Evolutionary conservation across 2,888 invertebrate species (phyloP).

Genomic region (Blomia tropicalis): DNA sequence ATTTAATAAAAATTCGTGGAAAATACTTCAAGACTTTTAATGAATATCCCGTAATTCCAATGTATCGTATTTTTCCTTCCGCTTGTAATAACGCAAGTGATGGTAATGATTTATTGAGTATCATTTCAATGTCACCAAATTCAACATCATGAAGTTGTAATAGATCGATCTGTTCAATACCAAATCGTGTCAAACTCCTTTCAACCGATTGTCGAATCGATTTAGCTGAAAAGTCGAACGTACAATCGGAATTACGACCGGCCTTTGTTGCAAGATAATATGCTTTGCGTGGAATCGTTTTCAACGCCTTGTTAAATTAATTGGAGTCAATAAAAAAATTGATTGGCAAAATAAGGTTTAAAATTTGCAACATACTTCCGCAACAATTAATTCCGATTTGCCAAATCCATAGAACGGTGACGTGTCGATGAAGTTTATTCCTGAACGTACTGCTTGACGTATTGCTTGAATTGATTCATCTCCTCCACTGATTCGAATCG

Average conservation of each 20-base stretch:
- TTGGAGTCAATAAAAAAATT: not conserved
- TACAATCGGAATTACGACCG: slow-evolving; percentile 52
- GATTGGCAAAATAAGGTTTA: not conserved
- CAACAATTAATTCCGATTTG: slow-evolving; percentile 60
- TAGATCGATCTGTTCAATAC: slow-evolving; percentile 66
- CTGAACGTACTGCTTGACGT: slow-evolving; percentile 51
- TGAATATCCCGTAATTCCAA: slow-evolving; percentile 71
- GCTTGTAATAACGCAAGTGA: slow-evolving; percentile 55
- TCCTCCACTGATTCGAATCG: slow-evolving; percentile 33
- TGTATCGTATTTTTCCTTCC: slow-evolving; percentile 51
- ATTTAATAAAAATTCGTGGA: not conserved
- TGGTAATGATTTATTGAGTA: slow-evolving; percentile 72
- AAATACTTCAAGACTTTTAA: slow-evolving; percentile 53
- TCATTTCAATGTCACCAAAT: slow-evolving; percentile 54
- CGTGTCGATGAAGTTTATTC: slow-evolving; percentile 81
- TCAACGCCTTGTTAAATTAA: slow-evolving; percentile 44
- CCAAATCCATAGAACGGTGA: slow-evolving; percentile 77
- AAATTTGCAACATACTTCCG: slow-evolving; percentile 47
- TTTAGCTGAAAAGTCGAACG: slow-evolving; percentile 65
- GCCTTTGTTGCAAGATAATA: slow-evolving; percentile 82
- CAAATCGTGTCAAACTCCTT: slow-evolving; percentile 52
- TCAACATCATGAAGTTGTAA: slow-evolving; percentile 90
- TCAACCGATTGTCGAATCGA: slow-evolving; percentile 58
- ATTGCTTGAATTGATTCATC: slow-evolving; percentile 52
- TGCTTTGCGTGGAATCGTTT: slow-evolving; percentile 57